Evolutionary conservation across 1,140 invertebrate genomes (phyloP).

Genomic region (Drosophila saltans): DNA sequence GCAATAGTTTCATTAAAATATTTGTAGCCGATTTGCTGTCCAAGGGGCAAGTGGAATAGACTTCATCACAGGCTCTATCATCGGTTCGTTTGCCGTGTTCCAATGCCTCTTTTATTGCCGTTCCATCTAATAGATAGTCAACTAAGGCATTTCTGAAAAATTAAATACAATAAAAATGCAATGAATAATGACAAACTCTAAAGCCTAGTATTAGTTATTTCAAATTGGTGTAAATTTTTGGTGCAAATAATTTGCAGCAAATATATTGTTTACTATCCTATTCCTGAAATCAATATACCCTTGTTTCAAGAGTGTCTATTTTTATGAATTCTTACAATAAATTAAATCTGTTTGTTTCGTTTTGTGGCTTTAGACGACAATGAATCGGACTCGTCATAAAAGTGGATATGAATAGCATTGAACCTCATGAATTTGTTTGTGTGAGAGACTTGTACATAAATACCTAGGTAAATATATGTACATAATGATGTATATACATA

Average conservation of each 20-base stretch:
- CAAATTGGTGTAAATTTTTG: too few species aligned
- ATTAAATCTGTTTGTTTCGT: background rate
- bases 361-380: constrained; percentile 8
- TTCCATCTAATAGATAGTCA: constrained; percentile 89
- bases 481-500: constrained; percentile 10
- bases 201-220: too few species aligned
- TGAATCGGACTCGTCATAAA: constrained; percentile 21
- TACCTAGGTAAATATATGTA: constrained; percentile 10
- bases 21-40: constrained; percentile 87
- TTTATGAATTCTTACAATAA: background rate
- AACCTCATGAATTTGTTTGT: constrained; percentile 16
- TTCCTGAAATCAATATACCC: background rate
- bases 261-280: too few species aligned
- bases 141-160: constrained; percentile 87
- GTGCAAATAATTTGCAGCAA: too few species aligned
- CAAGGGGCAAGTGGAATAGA: constrained; percentile 87
- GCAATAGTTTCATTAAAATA: constrained; percentile 86
- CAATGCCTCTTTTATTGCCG: constrained; percentile 89
- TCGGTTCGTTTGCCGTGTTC: constrained; percentile 86
- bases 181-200: too few species aligned
- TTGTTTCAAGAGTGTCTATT: background rate
- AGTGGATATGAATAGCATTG: constrained; percentile 30
- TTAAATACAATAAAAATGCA: background rate
- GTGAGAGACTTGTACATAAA: background rate
- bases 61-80: constrained; percentile 85